These are phyloP conservation scores for Archivesica marissinica DNA, from an alignment of 1,140 invertebrate genomes.

Conservation along the genomic window DNA sequence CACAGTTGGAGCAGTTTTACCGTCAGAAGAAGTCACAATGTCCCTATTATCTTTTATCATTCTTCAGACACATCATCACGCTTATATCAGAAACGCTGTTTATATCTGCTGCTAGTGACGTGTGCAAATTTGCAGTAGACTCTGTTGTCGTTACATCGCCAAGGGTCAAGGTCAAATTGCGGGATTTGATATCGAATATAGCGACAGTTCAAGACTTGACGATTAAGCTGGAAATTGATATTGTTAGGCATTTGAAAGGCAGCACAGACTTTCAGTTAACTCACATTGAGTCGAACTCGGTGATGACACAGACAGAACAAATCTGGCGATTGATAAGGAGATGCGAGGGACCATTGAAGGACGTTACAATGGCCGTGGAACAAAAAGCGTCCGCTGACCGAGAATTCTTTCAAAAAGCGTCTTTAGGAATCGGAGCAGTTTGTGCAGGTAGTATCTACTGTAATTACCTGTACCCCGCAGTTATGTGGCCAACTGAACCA, in stretches of 20 bases:
- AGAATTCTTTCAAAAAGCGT: constrained; percentile 50
- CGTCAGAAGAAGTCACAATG: constrained; percentile 33
- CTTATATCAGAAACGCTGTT: constrained; percentile 58
- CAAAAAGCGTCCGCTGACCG: constrained; percentile 36
- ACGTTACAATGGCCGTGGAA: constrained; percentile 49
- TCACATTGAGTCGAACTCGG: constrained; percentile 44
- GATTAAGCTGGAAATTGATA: constrained; percentile 45
- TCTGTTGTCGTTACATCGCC: constrained; percentile 52
- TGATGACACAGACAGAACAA: constrained; percentile 55
- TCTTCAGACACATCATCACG: constrained; percentile 51
- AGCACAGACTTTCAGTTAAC: constrained; percentile 29
- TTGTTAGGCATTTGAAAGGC: constrained; percentile 33
- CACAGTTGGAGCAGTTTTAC: constrained; percentile 47
- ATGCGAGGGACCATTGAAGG: constrained; percentile 26
- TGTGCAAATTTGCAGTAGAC: constrained; percentile 53
- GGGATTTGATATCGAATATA: constrained; percentile 36
- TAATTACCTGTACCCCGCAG: not conserved
- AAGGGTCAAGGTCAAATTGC: constrained; percentile 43
- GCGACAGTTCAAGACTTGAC: constrained; percentile 39
- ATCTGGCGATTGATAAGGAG: constrained; percentile 50
- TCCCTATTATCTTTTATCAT: constrained; percentile 51
- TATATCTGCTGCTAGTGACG: constrained; percentile 45
- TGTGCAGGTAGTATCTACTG: constrained; percentile 34
- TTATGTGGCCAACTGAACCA: too few species aligned
- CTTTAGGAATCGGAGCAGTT: constrained; percentile 46